phyloP scores from a whole-genome alignment of 2,113 vertebrate genomes.

The Polypterus senegalus region DNA sequence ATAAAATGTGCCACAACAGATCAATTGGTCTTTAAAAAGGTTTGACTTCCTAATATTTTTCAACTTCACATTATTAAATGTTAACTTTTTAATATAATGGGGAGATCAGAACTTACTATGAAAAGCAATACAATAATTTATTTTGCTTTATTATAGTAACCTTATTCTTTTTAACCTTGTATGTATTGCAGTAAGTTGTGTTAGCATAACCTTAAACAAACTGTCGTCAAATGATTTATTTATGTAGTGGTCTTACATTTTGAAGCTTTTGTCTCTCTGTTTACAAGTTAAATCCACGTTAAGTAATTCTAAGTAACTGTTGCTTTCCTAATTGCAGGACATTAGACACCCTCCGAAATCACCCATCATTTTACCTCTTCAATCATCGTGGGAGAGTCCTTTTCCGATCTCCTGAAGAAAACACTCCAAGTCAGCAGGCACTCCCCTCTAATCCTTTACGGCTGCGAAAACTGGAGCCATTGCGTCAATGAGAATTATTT shows the following conservation, averaged over 20 bases:
- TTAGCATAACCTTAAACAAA: slow-evolving; percentile 3
- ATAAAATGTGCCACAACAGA: too few relatives aligned
- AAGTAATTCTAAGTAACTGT: neutral
- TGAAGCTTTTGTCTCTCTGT: too few relatives aligned
- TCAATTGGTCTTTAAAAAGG: too few relatives aligned
- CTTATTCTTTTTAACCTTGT: neutral
- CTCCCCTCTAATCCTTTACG: slow-evolving; percentile 73
- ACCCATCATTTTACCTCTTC: slow-evolving; percentile 94
- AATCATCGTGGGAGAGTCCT: slow-evolving; percentile 86
- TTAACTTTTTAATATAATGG: too few relatives aligned
- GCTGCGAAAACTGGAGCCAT: slow-evolving; percentile 83
- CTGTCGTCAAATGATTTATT: too few relatives aligned
- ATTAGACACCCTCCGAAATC: slow-evolving; percentile 94
- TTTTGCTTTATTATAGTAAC: too few relatives aligned
- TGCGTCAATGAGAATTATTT: slow-evolving; percentile 61
- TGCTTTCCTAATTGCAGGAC: slow-evolving; percentile 48
- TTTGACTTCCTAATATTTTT: too few relatives aligned
- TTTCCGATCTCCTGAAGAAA: slow-evolving; percentile 67
- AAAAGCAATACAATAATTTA: too few relatives aligned
- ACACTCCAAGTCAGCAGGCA: slow-evolving; percentile 61
- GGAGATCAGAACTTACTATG: too few relatives aligned
- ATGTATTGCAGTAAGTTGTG: neutral
- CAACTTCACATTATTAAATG: too few relatives aligned
- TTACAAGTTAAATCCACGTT: too few relatives aligned
- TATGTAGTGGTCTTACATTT: too few relatives aligned